A percentile compares a stretch with the other conserved stretches of the same genome.
These are phyloP conservation scores for Tribolium castaneum DNA, from an alignment of 1,140 invertebrate species.

Conservation along the genomic window DNA sequence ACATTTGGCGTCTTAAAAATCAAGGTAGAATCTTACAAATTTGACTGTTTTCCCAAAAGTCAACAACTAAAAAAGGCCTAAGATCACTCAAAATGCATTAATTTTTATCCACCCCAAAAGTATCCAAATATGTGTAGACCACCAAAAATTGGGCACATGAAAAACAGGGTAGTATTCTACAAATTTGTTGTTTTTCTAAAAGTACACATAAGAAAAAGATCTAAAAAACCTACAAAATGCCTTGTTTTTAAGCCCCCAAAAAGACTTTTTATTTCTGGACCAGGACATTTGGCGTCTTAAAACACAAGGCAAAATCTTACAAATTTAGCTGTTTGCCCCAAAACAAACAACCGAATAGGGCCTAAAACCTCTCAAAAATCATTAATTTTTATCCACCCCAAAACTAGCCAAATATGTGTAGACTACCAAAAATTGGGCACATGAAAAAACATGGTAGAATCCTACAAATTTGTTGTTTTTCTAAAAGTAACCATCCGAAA, in stretches of 20 bases:
- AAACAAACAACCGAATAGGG: slow-evolving; percentile 16
- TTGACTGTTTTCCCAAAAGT: background rate
- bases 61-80: no score
- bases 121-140: slow-evolving; percentile 17
- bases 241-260: no score
- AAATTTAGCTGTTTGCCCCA: slow-evolving; percentile 27
- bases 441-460: background rate
- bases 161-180: no score
- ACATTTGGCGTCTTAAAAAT: slow-evolving; percentile 21
- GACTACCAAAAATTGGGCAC: slow-evolving; percentile 18
- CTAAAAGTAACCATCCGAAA: no score
- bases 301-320: background rate
- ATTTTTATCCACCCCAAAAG: background rate
- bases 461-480: no score
- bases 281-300: no score
- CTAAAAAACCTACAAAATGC: no score
- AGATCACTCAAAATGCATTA: no score
- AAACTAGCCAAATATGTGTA: slow-evolving; percentile 1
- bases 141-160: slow-evolving; percentile 74
- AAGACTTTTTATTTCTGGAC: no score
- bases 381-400: slow-evolving; percentile 22
- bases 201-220: no score
- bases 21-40: slow-evolving; percentile 18
- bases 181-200: no score
- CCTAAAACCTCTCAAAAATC: slow-evolving; percentile 21